Evolutionary conservation across 2,113 vertebrate species (phyloP).

Genomic region (Bos taurus): DNA sequence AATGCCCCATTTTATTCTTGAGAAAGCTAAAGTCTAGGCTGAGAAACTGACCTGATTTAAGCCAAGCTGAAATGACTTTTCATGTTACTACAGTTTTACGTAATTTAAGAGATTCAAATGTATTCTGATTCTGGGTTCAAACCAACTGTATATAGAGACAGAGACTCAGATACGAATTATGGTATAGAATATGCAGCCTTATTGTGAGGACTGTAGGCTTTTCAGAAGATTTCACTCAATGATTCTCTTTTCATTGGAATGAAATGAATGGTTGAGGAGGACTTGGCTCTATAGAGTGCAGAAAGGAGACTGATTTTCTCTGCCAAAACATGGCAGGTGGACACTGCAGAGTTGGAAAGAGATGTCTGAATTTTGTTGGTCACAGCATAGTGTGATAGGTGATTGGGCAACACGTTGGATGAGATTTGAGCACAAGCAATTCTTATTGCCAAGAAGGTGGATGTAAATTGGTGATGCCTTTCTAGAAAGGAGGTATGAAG

Average conservation of each 20-base stretch:
- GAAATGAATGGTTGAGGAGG: background rate
- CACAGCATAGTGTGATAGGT: too few relatives aligned
- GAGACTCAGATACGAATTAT: background rate
- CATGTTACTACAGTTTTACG: background rate
- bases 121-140: background rate
- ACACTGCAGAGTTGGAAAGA: background rate
- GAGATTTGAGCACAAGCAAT: background rate
- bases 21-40: background rate
- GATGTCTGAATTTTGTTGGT: background rate
- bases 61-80: background rate
- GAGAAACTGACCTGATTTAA: background rate
- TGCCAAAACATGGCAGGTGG: background rate
- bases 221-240: background rate
- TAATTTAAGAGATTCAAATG: background rate
- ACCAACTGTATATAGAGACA: background rate
- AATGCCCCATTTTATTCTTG: background rate
- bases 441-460: background rate
- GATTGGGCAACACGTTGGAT: background rate
- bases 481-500: background rate
- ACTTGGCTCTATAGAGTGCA: background rate
- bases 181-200: background rate
- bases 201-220: too few relatives aligned
- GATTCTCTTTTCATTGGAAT: background rate
- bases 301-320: background rate
- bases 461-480: background rate